Base-by-base conservation (phyloP, 1,140 invertebrate genomes). In the Varroa destructor region DNA sequence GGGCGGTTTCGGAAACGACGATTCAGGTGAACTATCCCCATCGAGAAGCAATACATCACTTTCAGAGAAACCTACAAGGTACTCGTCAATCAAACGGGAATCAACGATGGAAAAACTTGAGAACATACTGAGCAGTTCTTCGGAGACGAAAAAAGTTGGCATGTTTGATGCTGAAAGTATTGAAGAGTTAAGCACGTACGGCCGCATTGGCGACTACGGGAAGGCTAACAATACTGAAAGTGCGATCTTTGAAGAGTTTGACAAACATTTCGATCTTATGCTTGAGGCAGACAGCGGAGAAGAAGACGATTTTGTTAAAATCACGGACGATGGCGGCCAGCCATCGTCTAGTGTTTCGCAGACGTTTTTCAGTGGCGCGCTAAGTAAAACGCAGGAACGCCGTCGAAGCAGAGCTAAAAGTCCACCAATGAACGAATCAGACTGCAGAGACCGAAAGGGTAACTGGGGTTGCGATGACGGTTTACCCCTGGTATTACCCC, bases 241-340 rank as follows among this genome's bases (percentile, higher is more conserved):
- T 46, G 46, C 40, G 37, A 67, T 67, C 37, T 67, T 67, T 46
- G 61, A 67, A 40, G 61, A 67, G 36, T 67, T 67, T 46, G 61
- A 67, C 61, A 67, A 67, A 67, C 61, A 67, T 37, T 67, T 67
- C 61, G 61, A 67, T 8, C 61, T 67, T 1, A 67, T 67, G 61
- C 61, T 67, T 12, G 61, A 67, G 46, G 61, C 61, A 37, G 61
- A 67, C 37, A 67, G 61, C 37, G 61, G 61, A 2, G 61, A 67
- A 37, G 61, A 67, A 37, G 61, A 67, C 8, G 61, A 67, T 40
- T 67, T 67, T 37, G 61, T 67, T 5, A 67, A 67, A 67, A 67
- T 67, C 37, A 46, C 46, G 10, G 61, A 67, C 8, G 61, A 67
- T 12, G 40, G 37, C 40, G 46, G 4, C 46, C 46, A 51, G 46